phyloP scores from a whole-genome alignment of 2,113 vertebrate species.

The Tychaedon coryphoeus region DNA sequence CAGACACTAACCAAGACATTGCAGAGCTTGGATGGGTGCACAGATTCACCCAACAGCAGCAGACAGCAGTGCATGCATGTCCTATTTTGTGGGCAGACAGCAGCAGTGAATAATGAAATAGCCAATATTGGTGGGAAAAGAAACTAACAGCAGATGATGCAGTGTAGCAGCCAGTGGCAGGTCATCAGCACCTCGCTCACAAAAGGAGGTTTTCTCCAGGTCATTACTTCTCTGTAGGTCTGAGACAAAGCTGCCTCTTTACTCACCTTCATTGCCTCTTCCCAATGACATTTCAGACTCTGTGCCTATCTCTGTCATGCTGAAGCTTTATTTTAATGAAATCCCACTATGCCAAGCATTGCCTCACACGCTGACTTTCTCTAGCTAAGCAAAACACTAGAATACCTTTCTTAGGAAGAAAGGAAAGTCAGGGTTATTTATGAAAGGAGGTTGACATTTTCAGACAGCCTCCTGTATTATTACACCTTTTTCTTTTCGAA shows the following conservation, averaged over 20 bases:
- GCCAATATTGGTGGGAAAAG: not conserved
- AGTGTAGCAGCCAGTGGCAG: not conserved
- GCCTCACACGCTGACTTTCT: not conserved
- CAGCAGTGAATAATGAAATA: not conserved
- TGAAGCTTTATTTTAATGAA: not conserved
- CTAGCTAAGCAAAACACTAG: not conserved
- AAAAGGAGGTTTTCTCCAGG: not conserved
- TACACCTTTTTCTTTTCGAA: not conserved
- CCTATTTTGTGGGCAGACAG: not conserved
- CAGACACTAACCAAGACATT: not conserved
- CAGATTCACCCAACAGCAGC: not conserved
- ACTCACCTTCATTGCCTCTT: not conserved
- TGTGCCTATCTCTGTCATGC: not conserved
- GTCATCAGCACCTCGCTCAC: not conserved
- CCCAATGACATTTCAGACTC: not conserved
- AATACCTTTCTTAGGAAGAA: not conserved
- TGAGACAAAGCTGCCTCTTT: not conserved
- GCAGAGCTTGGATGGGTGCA: not conserved
- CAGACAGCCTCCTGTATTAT: not conserved
- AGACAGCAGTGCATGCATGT: not conserved
- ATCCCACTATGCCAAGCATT: not conserved
- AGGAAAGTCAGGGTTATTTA: not conserved
- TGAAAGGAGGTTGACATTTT: not conserved
- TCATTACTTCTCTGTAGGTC: not conserved
- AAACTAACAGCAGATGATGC: not conserved